Base-by-base conservation (phyloP, 2,797 vertebrate genomes). In the Chrosomus eos region DNA sequence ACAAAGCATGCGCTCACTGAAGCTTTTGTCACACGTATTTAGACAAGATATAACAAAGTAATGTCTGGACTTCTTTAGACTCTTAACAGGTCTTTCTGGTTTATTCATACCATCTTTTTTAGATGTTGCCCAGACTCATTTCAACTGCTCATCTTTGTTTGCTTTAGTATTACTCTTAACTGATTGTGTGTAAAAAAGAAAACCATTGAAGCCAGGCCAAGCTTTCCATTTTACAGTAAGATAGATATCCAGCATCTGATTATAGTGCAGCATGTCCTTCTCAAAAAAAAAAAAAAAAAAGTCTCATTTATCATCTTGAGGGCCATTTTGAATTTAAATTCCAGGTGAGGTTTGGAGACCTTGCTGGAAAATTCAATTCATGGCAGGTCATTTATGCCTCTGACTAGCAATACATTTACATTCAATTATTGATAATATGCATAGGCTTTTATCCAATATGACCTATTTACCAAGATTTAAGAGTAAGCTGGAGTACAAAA, bases 281-380 rank as follows among this genome's bases (percentile, higher is more conserved):
- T 28, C 13, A 0, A 16, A 62, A 16, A 26, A 62, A 28, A 62
- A 7, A 6, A 1, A 3, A 23, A 6, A 16, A 28, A 62, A 1
- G 1, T 16, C 11, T 7, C 2, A 62, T 62, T 45, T 71, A 26
- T 26, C 40, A 43, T 45, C 38, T 26, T 45, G n/a, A 45, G 45
- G 70, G 70, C 70, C n/a, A 72, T 45, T 45, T 72, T n/a, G n/a
- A 45, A 45, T 45, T 72, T 28, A 28, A 72, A 72, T 43, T 45
- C n/a, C n/a, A 45, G 14, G 14, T 26, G 11, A 45, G 38, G n/a
- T 72, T 45, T 43, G n/a, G 70, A 26, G 70, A 72, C 68, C n/a
- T 18, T 45, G 68, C 23, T 71, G 66, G 9, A 68, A 71, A 71
- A 45, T 45, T 7, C 38, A 40, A 23, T 70, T 3, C 36, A 70